These are phyloP conservation scores for Rhagonycha fulva DNA, from an alignment of 2,888 invertebrate species.

Conservation along the genomic window DNA sequence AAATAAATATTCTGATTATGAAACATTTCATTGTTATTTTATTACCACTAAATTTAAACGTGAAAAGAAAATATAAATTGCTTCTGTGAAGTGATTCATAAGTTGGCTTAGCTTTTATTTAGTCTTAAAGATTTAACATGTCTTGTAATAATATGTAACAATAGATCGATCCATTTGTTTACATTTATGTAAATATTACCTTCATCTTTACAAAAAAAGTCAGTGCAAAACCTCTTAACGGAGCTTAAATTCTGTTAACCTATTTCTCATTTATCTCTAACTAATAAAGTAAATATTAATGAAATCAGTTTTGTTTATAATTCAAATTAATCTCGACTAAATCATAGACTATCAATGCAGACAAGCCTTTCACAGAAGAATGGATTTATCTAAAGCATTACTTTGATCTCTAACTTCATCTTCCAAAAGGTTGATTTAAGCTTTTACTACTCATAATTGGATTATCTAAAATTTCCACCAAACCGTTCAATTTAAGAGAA, in stretches of 20 bases:
- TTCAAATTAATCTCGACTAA: neutral
- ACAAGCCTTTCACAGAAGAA: neutral
- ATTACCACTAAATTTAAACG: constrained; percentile 14
- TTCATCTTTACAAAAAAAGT: neutral
- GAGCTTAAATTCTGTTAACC: constrained; percentile 8
- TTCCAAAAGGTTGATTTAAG: neutral
- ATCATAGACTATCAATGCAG: neutral
- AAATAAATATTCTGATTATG: constrained; percentile 52
- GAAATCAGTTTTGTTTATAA: constrained; percentile 3
- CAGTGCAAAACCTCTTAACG: neutral
- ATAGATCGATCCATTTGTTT: constrained; percentile 17
- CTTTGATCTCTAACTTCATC: neutral
- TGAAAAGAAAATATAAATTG: constrained; percentile 1
- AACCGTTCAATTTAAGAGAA: neutral
- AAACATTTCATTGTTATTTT: constrained; percentile 34
- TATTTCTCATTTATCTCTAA: constrained; percentile 28
- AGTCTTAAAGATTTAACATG: constrained; percentile 16
- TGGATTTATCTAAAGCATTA: neutral
- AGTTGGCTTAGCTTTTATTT: constrained; percentile 22
- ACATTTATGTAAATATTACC: constrained; percentile 27
- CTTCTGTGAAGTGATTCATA: constrained; percentile 27
- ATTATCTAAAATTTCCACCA: neutral
- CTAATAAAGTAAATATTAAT: constrained; percentile 23
- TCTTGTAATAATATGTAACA: constrained; percentile 23
- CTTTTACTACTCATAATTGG: neutral